A percentile compares a stretch with the other conserved stretches of the same genome.
These are phyloP conservation scores for Trichonephila clavipes DNA, from an alignment of 1,140 invertebrate species.

Conservation along the genomic window DNA sequence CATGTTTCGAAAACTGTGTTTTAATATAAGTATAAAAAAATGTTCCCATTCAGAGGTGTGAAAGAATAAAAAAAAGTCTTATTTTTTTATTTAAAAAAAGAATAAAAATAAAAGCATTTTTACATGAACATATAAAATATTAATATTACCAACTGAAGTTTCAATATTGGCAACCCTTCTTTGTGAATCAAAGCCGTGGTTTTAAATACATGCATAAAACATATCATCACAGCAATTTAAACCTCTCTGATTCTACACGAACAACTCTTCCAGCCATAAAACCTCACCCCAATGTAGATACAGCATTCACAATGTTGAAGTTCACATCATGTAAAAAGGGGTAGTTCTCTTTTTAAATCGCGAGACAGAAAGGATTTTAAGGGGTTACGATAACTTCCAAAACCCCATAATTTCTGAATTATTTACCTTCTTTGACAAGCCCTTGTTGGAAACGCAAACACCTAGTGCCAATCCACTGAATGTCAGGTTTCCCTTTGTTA, in stretches of 20 bases:
- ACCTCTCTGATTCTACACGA: neutral
- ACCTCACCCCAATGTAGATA: slow-evolving; percentile 34
- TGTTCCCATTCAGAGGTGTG: no score
- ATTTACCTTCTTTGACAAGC: slow-evolving; percentile 58
- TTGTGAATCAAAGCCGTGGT: neutral
- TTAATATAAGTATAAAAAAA: no score
- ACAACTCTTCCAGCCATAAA: slow-evolving; percentile 31
- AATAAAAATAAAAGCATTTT: no score
- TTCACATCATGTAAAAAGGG: slow-evolving; percentile 68
- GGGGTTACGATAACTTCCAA: slow-evolving; percentile 15
- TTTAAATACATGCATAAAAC: neutral
- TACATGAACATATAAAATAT: no score
- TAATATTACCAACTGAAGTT: no score
- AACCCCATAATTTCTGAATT: slow-evolving; percentile 52
- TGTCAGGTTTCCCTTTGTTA: slow-evolving; percentile 35
- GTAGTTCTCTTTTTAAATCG: slow-evolving; percentile 28
- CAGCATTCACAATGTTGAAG: neutral
- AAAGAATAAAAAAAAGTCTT: no score
- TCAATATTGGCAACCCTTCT: no score
- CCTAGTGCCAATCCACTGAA: neutral
- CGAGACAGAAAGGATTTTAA: slow-evolving; percentile 72
- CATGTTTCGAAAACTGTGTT: no score
- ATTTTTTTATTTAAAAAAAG: no score
- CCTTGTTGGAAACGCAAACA: slow-evolving; percentile 6
- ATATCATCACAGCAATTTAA: neutral